Percentiles rank a stretch among this genome's conserved stretches.
These are phyloP conservation scores for Stictocephala bisonia DNA, from an alignment of 2,888 invertebrate genomes.

Conservation along the genomic window DNA sequence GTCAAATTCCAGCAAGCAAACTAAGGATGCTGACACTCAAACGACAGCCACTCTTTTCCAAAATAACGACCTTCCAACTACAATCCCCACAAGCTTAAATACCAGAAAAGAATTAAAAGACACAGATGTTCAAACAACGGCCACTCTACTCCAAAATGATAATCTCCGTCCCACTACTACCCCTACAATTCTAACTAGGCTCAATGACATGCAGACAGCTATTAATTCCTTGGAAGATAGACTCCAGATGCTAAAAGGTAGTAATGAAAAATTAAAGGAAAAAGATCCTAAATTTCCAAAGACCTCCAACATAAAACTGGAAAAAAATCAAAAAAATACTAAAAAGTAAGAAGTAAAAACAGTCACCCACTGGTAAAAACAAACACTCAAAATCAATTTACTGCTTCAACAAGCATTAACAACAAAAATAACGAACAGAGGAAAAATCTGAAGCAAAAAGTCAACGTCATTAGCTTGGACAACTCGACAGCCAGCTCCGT, in stretches of 20 bases:
- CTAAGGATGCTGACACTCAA: no score
- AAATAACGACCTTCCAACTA: no score
- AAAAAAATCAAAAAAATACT: not conserved
- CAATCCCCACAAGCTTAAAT: no score
- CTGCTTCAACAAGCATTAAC: not conserved
- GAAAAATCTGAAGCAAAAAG: not conserved
- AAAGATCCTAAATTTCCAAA: not conserved
- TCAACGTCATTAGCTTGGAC: not conserved
- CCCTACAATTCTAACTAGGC: no score
- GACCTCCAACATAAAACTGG: not conserved
- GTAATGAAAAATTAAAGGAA: not conserved
- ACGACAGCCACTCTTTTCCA: no score
- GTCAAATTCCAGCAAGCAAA: no score
- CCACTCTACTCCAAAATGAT: no score
- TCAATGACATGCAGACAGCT: no score
- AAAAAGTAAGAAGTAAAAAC: no score
- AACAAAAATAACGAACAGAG: not conserved
- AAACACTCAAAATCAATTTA: not conserved
- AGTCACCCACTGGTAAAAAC: not conserved
- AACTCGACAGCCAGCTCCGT: not conserved
- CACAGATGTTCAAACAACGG: no score
- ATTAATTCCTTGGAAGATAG: not conserved
- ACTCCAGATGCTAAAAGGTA: not conserved
- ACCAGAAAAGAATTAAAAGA: no score
- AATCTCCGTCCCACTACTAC: not conserved